A percentile compares a stretch with the other conserved stretches of the same genome.
Evolutionary conservation across 2,797 vertebrate species (phyloP).

Genomic region (Gobionotothen gibberifrons): DNA sequence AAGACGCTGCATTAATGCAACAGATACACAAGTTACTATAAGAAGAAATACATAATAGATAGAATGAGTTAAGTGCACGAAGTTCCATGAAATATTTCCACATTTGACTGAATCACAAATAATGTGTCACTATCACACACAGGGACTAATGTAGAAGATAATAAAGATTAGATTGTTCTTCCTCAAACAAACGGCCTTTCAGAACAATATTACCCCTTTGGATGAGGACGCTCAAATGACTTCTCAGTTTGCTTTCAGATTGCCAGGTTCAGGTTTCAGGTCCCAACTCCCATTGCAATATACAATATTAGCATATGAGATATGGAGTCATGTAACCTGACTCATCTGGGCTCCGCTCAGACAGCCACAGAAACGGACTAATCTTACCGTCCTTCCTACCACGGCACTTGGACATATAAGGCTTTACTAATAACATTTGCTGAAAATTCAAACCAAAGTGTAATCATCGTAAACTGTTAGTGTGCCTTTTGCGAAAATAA

Average conservation of each 20-base stretch:
- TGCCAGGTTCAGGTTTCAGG: slow-evolving; percentile 26
- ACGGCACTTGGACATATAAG: background rate
- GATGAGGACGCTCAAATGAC: slow-evolving; percentile 30
- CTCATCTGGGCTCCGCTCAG: slow-evolving; percentile 24
- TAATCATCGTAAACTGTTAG: background rate
- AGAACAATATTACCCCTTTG: slow-evolving; percentile 24
- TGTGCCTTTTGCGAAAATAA: slow-evolving; percentile 13
- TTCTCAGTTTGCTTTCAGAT: slow-evolving; percentile 39
- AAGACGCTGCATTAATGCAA: background rate
- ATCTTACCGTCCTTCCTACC: background rate
- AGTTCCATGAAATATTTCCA: slow-evolving; percentile 4
- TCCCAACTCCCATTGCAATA: slow-evolving; percentile 50
- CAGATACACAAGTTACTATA: background rate
- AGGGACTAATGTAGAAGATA: background rate
- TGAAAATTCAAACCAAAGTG: background rate
- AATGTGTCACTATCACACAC: background rate
- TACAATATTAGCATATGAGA: slow-evolving; percentile 46
- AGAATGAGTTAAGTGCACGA: background rate
- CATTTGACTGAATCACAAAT: background rate
- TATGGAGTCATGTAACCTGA: slow-evolving; percentile 32
- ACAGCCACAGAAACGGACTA: slow-evolving; percentile 14
- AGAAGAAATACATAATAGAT: slow-evolving; percentile 4
- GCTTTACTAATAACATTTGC: background rate
- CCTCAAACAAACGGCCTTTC: slow-evolving; percentile 11
- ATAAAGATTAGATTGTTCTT: slow-evolving; percentile 20